These are phyloP conservation scores for Microctonus hyperodae DNA, from an alignment of 2,888 invertebrate genomes.

Conservation along the genomic window DNA sequence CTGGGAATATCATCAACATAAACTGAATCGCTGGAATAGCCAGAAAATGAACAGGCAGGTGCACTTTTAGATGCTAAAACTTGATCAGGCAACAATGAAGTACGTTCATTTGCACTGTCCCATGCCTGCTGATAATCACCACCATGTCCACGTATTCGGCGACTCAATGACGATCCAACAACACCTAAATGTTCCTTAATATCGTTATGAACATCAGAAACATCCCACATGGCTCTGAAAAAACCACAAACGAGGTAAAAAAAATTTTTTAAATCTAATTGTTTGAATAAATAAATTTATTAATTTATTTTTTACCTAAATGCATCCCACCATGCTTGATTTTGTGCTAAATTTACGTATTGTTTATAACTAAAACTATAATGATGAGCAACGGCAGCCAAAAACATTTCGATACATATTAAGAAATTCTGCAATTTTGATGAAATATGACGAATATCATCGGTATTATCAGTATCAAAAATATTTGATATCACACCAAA, in stretches of 20 bases:
- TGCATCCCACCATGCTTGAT: slow-evolving; percentile 62
- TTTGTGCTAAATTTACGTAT: slow-evolving; percentile 68
- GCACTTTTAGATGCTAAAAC: slow-evolving; percentile 40
- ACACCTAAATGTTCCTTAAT: slow-evolving; percentile 92
- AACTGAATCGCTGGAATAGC: slow-evolving; percentile 39
- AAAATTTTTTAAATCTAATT: not conserved
- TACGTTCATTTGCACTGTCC: slow-evolving; percentile 64
- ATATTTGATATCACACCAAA: slow-evolving; percentile 80
- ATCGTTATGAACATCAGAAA: slow-evolving; percentile 94
- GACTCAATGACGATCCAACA: slow-evolving; percentile 83
- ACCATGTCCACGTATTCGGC: slow-evolving; percentile 78
- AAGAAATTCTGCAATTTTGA: slow-evolving; percentile 90
- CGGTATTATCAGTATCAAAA: slow-evolving; percentile 73
- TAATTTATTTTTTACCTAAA: slow-evolving; percentile 52
- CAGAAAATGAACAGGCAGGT: slow-evolving; percentile 47
- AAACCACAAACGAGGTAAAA: slow-evolving; percentile 36
- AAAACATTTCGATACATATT: slow-evolving; percentile 97
- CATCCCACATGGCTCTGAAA: slow-evolving; percentile 86
- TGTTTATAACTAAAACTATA: slow-evolving; percentile 95
- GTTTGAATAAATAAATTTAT: no score
- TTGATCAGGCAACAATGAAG: slow-evolving; percentile 54
- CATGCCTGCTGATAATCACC: slow-evolving; percentile 75
- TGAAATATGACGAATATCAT: slow-evolving; percentile 77
- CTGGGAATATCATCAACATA: slow-evolving; percentile 12
- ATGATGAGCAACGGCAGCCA: slow-evolving; percentile 94